phyloP scores from a whole-genome alignment of 2,113 vertebrate species.

The Oncorhynchus clarkii region DNA sequence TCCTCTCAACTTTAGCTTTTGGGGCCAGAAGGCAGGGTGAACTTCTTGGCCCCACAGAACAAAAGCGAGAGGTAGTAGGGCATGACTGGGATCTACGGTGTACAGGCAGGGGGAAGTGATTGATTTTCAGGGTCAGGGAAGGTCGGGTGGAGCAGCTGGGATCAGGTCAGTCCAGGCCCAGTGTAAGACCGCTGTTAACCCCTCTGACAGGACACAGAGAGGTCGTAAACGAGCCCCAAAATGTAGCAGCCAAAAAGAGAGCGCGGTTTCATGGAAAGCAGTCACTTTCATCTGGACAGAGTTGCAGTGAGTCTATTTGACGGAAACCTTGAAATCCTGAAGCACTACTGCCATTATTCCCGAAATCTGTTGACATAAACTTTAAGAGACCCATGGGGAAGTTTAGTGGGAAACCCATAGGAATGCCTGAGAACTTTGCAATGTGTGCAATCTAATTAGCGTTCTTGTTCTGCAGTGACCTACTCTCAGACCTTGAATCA shows the following conservation, averaged over 20 bases:
- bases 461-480: slow-evolving; percentile 18
- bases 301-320: background rate
- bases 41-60: slow-evolving; percentile 14
- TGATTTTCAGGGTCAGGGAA: slow-evolving; percentile 23
- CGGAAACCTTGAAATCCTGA: background rate
- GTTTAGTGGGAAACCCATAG: background rate
- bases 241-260: slow-evolving; percentile 10
- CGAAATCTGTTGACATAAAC: slow-evolving; percentile 21
- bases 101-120: slow-evolving; percentile 23
- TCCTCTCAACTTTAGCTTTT: background rate
- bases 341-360: background rate
- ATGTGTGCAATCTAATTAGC: slow-evolving; percentile 35
- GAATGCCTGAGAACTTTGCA: slow-evolving; percentile 21
- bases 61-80: background rate
- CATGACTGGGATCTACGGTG: slow-evolving; percentile 2
- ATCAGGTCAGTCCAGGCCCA: slow-evolving; percentile 9
- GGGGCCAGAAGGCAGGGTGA: background rate
- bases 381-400: slow-evolving; percentile 1
- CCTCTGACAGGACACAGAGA: slow-evolving; percentile 1
- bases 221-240: slow-evolving; percentile 23
- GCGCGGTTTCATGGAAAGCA: background rate
- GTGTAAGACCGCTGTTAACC: slow-evolving; percentile 12
- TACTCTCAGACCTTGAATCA: slow-evolving; percentile 10
- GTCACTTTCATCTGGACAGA: slow-evolving; percentile 6
- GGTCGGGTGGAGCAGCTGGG: slow-evolving; percentile 10